These are phyloP conservation scores for Drosophila nr. medialis DNA, from an alignment of 2,888 invertebrate genomes.

Conservation along the genomic window DNA sequence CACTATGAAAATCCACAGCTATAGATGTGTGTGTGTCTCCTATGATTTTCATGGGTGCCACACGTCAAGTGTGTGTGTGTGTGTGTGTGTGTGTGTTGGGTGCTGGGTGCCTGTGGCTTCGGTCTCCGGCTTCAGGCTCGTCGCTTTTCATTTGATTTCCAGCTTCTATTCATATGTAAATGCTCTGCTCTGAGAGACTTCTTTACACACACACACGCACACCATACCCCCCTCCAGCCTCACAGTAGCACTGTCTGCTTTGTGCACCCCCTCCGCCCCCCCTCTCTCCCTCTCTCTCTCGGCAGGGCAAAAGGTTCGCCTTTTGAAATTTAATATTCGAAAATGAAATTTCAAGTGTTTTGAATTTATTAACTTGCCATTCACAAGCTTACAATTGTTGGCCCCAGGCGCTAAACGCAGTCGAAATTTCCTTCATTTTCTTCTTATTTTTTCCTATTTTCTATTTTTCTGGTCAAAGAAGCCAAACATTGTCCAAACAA, in stretches of 20 bases:
- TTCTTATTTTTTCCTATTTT: neutral
- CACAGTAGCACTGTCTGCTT: neutral
- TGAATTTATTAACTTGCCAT: constrained; percentile 69
- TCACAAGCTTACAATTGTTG: constrained; percentile 17
- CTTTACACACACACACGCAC: constrained; percentile 16
- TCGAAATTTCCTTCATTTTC: neutral
- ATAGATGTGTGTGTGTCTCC: neutral
- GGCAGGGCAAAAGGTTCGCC: constrained; percentile 19
- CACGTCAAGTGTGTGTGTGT: constrained; percentile 25
- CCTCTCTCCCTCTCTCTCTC: neutral
- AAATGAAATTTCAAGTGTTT: constrained; percentile 71
- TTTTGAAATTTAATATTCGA: constrained; percentile 63
- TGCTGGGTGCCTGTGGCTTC: constrained; percentile 18
- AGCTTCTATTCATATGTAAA: constrained; percentile 73
- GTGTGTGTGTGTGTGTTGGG: constrained; percentile 15
- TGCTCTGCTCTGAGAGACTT: constrained; percentile 32
- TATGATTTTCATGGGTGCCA: constrained; percentile 18
- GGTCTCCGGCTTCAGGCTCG: constrained; percentile 19
- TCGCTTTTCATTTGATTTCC: constrained; percentile 55
- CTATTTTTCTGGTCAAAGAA: constrained; percentile 44
- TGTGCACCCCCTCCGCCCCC: neutral
- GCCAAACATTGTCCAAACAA: constrained; percentile 46
- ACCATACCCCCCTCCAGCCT: neutral
- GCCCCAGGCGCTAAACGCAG: constrained; percentile 1
- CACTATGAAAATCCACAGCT: constrained; percentile 15